Percentiles rank a stretch among this genome's conserved stretches.
phyloP scores from a whole-genome alignment of 2,888 invertebrate genomes.

The Chymomyza caudatula region DNA sequence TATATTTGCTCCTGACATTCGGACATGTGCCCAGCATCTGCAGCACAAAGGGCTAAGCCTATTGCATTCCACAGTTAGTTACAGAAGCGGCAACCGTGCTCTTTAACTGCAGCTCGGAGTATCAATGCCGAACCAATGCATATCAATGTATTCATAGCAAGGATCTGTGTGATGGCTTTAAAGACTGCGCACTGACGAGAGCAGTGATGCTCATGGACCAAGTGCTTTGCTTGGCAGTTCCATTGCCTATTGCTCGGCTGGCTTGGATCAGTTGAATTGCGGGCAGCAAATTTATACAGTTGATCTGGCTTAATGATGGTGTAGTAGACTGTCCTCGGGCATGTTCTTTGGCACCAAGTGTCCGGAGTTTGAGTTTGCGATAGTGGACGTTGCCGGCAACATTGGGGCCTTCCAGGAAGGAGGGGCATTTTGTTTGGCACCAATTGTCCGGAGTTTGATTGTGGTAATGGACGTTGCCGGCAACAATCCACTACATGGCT shows the following conservation, averaged over 20 bases:
- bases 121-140: constrained; percentile 80
- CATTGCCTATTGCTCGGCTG: constrained; percentile 84
- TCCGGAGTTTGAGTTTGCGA: constrained; percentile 87
- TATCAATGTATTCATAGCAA: constrained; percentile 85
- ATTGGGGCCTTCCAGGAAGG: too few relatives aligned
- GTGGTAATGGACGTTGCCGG: constrained; percentile 86
- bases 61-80: constrained; percentile 78
- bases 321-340: constrained; percentile 82
- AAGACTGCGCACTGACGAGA: constrained; percentile 89
- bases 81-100: constrained; percentile 21
- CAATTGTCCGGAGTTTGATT: too few relatives aligned
- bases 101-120: constrained; percentile 75
- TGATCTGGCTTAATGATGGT: constrained; percentile 89
- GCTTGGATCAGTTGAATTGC: constrained; percentile 84
- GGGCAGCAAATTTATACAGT: constrained; percentile 85
- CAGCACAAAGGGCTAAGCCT: too few relatives aligned
- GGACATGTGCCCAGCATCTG: too few relatives aligned
- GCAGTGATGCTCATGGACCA: constrained; percentile 80
- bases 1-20: too few relatives aligned
- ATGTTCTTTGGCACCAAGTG: constrained; percentile 84
- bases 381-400: constrained; percentile 85
- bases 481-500: constrained; percentile 60
- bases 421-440: too few relatives aligned
- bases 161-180: constrained; percentile 86
- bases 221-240: constrained; percentile 74